Evolutionary conservation across 2,797 vertebrate species (phyloP).

Genomic region (Catamblyrhynchus diadema): DNA sequence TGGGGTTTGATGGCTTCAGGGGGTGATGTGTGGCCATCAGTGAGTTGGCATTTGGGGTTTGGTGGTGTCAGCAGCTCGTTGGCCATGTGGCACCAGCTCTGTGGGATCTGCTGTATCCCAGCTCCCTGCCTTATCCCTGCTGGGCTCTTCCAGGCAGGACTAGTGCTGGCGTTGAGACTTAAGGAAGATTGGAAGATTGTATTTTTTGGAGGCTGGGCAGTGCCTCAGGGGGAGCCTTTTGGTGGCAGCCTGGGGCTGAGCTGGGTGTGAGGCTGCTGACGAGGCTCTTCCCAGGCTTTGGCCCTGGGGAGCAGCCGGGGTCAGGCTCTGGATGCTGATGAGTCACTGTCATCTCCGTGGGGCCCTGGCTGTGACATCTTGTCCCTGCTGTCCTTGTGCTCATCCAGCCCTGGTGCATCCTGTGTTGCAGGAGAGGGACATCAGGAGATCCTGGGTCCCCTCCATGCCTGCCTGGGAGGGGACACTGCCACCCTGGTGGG

Average conservation of each 20-base stretch:
- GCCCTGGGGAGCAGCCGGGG: neutral
- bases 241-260: rapidly evolving
- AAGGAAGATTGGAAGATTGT: neutral
- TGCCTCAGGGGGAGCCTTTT: neutral
- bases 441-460: neutral
- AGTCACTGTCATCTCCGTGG: neutral
- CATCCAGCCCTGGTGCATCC: neutral
- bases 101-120: neutral
- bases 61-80: neutral
- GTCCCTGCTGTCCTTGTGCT: neutral
- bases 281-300: neutral
- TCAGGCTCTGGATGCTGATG: neutral
- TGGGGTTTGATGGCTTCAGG: too few relatives aligned
- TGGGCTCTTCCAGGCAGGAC: neutral
- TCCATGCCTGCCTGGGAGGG: rapidly evolving
- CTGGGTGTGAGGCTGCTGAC: neutral
- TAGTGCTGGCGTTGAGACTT: neutral
- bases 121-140: neutral
- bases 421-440: neutral
- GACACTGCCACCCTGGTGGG: neutral
- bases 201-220: neutral
- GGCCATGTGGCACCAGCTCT: neutral
- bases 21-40: too few relatives aligned
- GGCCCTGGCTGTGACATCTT: neutral
- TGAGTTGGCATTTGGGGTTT: neutral